Base-by-base conservation (phyloP, 2,888 invertebrate species). In the Mythimna ferrago region DNA sequence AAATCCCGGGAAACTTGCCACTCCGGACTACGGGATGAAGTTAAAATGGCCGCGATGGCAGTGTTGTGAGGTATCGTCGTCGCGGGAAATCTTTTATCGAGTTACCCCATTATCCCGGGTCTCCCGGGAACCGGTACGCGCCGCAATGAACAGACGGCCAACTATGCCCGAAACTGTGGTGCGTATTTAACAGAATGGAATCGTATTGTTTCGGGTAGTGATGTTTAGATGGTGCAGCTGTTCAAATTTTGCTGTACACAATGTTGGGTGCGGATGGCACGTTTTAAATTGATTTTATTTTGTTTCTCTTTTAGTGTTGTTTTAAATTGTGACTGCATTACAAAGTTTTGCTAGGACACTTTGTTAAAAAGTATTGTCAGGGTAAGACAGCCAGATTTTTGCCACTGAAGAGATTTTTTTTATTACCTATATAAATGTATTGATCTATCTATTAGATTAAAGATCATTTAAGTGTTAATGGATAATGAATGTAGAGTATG, bases 31-130 rank as follows among this genome's bases (percentile, higher is more conserved):
- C 66, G 69, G 80, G 72, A 80, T 80, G 76, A 84, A 89, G 87
- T 89, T 89, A 82, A 88, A 87, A 88, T 86, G 84, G 83, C 80
- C 76, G 66, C 80, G 85, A 82, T 85, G 83, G 87, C 83, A 83
- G 81, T 83, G 83, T 86, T 80, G 85, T 89, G 91, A 92, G 88
- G 86, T 90, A 92, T 92, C 85, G 88, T 73, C 90, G 90, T 88
- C 93, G 82, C 89, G 95, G 95, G 95, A 95, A 95, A 95, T 95
- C 94, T 95, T 94, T 94, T 94, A 95, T 95, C 92, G 93, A 93
- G 94, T 94, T 91, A 93, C 88, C 88, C 93, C 92, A 95, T 95
- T 94, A 94, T 89, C 85, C 86, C 74, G 68, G 84, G 74, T 57
- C 86, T 74, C 73, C 48, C 53, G 85, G 86, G 88, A 86, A 65